Evolutionary conservation across 2,113 vertebrate species (phyloP).

Genomic region (human): GRCh38 chr9:134366501-134367000

Average conservation of each 20-base stretch:
- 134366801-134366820: neutral
- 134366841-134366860: fast-evolving
- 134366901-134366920: too few species aligned
- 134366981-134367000: neutral
- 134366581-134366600: fast-evolving
- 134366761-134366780: too few species aligned
- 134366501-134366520: neutral
- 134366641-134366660: neutral
- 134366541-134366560: neutral
- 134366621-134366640: fast-evolving
- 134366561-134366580: fast-evolving
- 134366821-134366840: fast-evolving
- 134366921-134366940: neutral
- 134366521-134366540: neutral
- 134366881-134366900: neutral
- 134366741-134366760: too few species aligned
- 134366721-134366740: neutral
- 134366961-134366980: too few species aligned
- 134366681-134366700: neutral
- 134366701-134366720: fast-evolving
- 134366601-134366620: neutral
- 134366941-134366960: neutral
- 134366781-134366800: neutral
- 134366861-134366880: too few species aligned
- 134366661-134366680: neutral